phyloP scores from a whole-genome alignment of 1,140 invertebrate genomes.

The Bombus turneri region DNA sequence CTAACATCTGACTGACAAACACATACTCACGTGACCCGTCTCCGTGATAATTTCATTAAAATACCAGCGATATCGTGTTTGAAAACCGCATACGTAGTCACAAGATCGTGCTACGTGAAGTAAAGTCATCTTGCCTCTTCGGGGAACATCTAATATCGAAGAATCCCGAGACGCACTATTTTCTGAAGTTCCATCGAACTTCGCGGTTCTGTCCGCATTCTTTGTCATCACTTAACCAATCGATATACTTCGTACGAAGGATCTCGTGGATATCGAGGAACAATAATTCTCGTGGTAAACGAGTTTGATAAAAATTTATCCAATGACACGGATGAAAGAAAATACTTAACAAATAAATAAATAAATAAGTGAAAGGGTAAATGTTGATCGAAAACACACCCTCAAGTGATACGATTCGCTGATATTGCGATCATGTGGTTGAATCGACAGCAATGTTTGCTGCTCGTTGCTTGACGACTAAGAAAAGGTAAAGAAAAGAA shows the following conservation, averaged over 20 bases:
- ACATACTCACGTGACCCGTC: neutral
- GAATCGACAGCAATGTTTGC: neutral
- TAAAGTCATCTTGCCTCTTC: neutral
- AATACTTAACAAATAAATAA: neutral
- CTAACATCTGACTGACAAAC: neutral
- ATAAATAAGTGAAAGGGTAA: neutral
- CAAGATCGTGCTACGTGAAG: neutral
- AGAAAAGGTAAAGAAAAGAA: neutral
- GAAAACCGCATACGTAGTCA: neutral
- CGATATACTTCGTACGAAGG: neutral
- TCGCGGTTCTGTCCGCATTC: neutral
- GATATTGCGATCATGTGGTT: neutral
- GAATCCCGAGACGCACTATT: neutral
- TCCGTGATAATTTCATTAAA: constrained; percentile 19
- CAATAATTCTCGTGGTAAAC: neutral
- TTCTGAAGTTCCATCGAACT: constrained; percentile 6
- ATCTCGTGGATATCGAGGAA: neutral
- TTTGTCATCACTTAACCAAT: neutral
- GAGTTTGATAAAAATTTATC: neutral
- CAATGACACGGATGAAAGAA: neutral
- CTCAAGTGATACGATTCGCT: neutral
- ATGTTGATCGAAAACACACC: neutral
- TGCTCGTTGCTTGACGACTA: neutral
- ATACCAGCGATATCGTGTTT: constrained; percentile 6
- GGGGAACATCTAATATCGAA: neutral